Conservation (phyloP, 2,797 vertebrate species). For the Salmo trutta region DNA sequence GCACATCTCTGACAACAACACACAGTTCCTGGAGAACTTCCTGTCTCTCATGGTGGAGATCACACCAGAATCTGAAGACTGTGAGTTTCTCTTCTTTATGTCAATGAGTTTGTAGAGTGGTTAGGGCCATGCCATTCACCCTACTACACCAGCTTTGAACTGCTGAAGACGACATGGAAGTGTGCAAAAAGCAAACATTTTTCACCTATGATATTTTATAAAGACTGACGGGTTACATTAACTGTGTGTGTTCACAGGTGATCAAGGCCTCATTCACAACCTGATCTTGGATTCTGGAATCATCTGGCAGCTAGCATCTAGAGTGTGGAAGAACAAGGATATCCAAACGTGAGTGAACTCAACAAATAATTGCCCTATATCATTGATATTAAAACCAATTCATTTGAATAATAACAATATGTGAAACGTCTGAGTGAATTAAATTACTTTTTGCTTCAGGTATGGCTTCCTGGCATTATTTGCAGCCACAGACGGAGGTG, state of each 20-base stretch:
- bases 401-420: not conserved
- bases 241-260: slow-evolving; percentile 70
- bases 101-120: not conserved
- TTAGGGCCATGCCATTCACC: too few relatives aligned
- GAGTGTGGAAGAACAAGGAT: slow-evolving; percentile 93
- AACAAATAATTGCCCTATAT: not conserved
- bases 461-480: slow-evolving; percentile 97
- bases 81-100: slow-evolving; percentile 74
- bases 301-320: slow-evolving; percentile 89
- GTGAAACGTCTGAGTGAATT: not conserved
- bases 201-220: not conserved
- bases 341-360: slow-evolving; percentile 85
- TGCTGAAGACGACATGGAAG: too few relatives aligned
- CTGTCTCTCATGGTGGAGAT: slow-evolving; percentile 96
- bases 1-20: slow-evolving; percentile 96
- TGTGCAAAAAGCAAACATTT: not conserved
- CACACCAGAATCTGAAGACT: slow-evolving; percentile 95
- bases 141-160: too few relatives aligned
- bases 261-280: slow-evolving; percentile 95
- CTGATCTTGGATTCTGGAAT: slow-evolving; percentile 95
- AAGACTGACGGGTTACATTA: not conserved
- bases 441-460: slow-evolving; percentile 67
- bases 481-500: slow-evolving; percentile 92
- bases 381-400: not conserved
- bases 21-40: slow-evolving; percentile 97